phyloP scores from a whole-genome alignment of 2,888 invertebrate species.

The Agrotis segetum region DNA sequence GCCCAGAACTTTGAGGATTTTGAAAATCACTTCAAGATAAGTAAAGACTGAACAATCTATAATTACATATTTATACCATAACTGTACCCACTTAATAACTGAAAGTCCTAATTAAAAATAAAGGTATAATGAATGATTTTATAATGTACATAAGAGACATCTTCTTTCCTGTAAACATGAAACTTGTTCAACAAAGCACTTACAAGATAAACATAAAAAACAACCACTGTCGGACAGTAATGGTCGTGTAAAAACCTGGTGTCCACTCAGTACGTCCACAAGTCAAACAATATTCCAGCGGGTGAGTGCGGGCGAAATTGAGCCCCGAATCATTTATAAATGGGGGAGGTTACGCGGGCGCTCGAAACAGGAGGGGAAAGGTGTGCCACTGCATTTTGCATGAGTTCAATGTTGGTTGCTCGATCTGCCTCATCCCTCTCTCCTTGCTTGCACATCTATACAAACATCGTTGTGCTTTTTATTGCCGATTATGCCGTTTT shows the following conservation, averaged over 20 bases:
- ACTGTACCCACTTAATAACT: too few relatives aligned
- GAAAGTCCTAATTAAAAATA: too few relatives aligned
- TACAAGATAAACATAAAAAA: slow-evolving; percentile 19
- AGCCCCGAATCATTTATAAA: slow-evolving; percentile 88
- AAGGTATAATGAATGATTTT: too few relatives aligned
- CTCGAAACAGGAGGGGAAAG: slow-evolving; percentile 73
- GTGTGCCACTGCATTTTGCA: slow-evolving; percentile 85
- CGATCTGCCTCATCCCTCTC: slow-evolving; percentile 72
- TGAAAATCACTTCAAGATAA: too few relatives aligned
- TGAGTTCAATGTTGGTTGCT: slow-evolving; percentile 81
- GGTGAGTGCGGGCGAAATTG: slow-evolving; percentile 82
- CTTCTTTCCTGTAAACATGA: slow-evolving; percentile 3
- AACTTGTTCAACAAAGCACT: slow-evolving; percentile 16
- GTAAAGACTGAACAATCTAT: too few relatives aligned
- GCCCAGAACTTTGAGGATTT: too few relatives aligned
- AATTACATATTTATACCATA: too few relatives aligned
- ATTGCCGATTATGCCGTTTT: slow-evolving; percentile 52
- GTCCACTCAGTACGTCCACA: slow-evolving; percentile 73
- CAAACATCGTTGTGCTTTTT: slow-evolving; percentile 51
- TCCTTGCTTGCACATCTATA: slow-evolving; percentile 62
- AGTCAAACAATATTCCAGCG: slow-evolving; percentile 84
- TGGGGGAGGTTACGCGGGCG: slow-evolving; percentile 73
- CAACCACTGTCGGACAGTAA: slow-evolving; percentile 10
- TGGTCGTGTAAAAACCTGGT: slow-evolving; percentile 47
- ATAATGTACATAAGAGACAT: neutral